phyloP scores from a whole-genome alignment of 2,888 invertebrate genomes.

The Meghimatium bilineatum region DNA sequence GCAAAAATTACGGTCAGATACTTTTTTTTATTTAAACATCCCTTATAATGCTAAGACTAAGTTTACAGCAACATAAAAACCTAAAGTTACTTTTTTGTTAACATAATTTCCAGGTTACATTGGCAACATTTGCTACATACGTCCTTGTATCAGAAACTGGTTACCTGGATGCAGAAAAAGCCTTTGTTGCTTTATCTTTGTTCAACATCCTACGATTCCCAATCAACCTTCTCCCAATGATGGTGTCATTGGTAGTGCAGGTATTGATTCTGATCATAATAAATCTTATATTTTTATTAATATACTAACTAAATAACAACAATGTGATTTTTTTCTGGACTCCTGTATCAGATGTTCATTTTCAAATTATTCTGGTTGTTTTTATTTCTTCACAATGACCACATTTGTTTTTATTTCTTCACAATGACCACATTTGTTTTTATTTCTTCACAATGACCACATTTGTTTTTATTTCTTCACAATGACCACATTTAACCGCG shows the following conservation, averaged over 20 bases:
- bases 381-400: no score
- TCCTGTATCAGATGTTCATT: no score
- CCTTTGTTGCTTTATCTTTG: slow-evolving; percentile 96
- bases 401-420: no score
- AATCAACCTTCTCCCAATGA: slow-evolving; percentile 96
- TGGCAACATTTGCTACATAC: slow-evolving; percentile 75
- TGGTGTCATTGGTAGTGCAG: slow-evolving; percentile 82
- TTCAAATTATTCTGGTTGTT: no score
- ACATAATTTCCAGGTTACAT: slow-evolving; percentile 69
- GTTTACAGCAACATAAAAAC: no score
- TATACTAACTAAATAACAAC: not conserved
- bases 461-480: no score
- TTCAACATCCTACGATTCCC: slow-evolving; percentile 98
- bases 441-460: no score
- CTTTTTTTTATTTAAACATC: no score
- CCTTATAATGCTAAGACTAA: no score
- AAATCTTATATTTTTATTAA: slow-evolving; percentile 77
- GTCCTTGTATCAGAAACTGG: slow-evolving; percentile 89
- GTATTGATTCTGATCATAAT: slow-evolving; percentile 57
- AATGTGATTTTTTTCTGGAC: not conserved
- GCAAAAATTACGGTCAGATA: no score
- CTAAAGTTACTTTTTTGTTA: not conserved
- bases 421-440: no score
- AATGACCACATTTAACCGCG: no score
- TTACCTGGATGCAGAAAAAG: slow-evolving; percentile 90